Evolutionary conservation across 2,888 invertebrate species (phyloP).

Genomic region (Galerucella pusilla): DNA sequence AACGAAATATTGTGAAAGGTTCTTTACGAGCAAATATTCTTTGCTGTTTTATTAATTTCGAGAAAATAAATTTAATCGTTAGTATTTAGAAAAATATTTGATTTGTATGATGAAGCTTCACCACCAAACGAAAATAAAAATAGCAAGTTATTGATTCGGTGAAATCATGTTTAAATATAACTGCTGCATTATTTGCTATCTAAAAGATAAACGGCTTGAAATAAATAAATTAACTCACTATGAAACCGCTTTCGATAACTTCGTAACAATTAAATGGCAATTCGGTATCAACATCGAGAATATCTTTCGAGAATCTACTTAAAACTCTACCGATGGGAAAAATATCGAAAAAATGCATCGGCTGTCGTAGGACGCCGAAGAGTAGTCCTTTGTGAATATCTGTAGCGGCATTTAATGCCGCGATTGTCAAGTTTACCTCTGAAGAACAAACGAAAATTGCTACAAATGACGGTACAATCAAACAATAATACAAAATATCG

Average conservation of each 20-base stretch:
- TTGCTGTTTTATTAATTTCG: no score
- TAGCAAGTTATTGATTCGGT: no score
- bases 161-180: slow-evolving; percentile 55
- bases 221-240: slow-evolving; percentile 57
- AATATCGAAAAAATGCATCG: slow-evolving; percentile 77
- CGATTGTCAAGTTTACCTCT: slow-evolving; percentile 70
- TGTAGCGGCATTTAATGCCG: slow-evolving; percentile 71
- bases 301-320: slow-evolving; percentile 76
- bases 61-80: no score
- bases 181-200: slow-evolving; percentile 48
- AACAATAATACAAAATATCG: slow-evolving; percentile 22
- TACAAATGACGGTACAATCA: slow-evolving; percentile 57
- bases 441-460: slow-evolving; percentile 67
- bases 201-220: neutral
- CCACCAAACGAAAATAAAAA: no score
- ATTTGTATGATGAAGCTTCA: no score
- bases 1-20: no score
- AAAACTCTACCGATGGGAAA: slow-evolving; percentile 77
- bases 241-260: slow-evolving; percentile 63
- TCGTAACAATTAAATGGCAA: slow-evolving; percentile 67
- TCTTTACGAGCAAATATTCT: no score
- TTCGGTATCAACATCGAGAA: slow-evolving; percentile 73
- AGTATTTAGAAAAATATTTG: no score
- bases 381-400: slow-evolving; percentile 71
- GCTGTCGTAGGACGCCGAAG: slow-evolving; percentile 70